Percentiles rank a stretch among this genome's conserved stretches.
Evolutionary conservation across 2,113 vertebrate species (phyloP).

Genomic region (Microtus oregoni): DNA sequence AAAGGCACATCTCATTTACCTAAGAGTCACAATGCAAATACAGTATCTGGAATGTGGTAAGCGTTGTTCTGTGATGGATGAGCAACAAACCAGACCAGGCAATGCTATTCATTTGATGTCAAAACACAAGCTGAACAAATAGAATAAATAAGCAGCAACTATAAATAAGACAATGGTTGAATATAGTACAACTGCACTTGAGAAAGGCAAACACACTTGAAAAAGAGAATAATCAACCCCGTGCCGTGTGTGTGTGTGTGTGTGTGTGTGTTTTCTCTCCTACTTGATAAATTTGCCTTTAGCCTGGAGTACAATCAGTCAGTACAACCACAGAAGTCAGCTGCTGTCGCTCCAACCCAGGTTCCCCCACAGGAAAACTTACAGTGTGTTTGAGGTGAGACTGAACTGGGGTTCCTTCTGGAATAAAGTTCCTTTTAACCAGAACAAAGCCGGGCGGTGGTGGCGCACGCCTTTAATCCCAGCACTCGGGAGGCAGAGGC

Average conservation of each 20-base stretch:
- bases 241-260: background rate
- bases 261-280: background rate
- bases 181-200: background rate
- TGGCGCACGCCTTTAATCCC: no score
- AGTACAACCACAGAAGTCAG: constrained; percentile 14
- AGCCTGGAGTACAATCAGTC: background rate
- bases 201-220: constrained; percentile 35
- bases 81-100: background rate
- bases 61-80: background rate
- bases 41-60: background rate
- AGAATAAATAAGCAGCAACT: background rate
- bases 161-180: background rate
- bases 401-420: background rate
- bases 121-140: constrained; percentile 5
- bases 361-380: background rate
- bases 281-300: background rate
- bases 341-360: background rate
- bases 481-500: no score
- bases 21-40: background rate
- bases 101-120: constrained; percentile 15
- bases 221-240: background rate
- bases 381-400: background rate
- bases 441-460: background rate
- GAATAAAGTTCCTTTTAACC: constrained; percentile 22
- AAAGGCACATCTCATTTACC: background rate